These are phyloP conservation scores for Caenorhabditis japonica DNA, from an alignment of 2,888 invertebrate genomes.

Conservation along the genomic window DNA sequence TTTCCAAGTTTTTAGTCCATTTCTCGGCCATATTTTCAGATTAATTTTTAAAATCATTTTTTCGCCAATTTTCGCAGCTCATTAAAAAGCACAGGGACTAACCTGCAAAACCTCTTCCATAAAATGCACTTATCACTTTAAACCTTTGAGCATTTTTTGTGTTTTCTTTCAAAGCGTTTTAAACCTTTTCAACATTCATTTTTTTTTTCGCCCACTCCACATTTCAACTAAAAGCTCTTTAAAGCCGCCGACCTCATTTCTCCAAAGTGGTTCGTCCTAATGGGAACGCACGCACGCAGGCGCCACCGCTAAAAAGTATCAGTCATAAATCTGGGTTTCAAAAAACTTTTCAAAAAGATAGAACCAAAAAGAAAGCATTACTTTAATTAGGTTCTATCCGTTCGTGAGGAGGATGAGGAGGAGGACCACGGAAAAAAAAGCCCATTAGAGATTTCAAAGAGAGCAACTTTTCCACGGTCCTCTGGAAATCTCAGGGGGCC, in stretches of 20 bases:
- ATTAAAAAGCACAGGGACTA: too few relatives aligned
- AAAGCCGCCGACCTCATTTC: not conserved
- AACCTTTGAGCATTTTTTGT: too few relatives aligned
- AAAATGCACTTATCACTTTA: too few relatives aligned
- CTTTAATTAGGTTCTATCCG: slow-evolving; percentile 48
- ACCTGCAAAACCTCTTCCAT: too few relatives aligned
- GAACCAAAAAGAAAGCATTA: too few relatives aligned
- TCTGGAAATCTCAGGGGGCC: slow-evolving; percentile 39
- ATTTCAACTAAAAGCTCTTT: not conserved
- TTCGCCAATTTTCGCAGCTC: too few relatives aligned
- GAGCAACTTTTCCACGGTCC: slow-evolving; percentile 30
- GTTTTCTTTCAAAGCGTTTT: too few relatives aligned
- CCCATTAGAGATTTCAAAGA: slow-evolving; percentile 37
- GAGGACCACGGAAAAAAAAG: slow-evolving; percentile 15
- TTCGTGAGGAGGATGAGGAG: too few relatives aligned
- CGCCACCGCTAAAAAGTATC: slow-evolving; percentile 31
- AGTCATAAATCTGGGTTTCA: slow-evolving; percentile 35
- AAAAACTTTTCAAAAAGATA: not conserved
- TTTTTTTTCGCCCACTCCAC: not conserved
- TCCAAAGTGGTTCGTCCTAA: not conserved
- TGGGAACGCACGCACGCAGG: not conserved
- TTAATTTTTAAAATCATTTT: too few relatives aligned
- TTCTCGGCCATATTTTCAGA: too few relatives aligned
- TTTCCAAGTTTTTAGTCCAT: too few relatives aligned
- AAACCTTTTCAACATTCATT: too few relatives aligned